Conservation (phyloP, 2,888 invertebrate species). For the Agrochola lychnidis region DNA sequence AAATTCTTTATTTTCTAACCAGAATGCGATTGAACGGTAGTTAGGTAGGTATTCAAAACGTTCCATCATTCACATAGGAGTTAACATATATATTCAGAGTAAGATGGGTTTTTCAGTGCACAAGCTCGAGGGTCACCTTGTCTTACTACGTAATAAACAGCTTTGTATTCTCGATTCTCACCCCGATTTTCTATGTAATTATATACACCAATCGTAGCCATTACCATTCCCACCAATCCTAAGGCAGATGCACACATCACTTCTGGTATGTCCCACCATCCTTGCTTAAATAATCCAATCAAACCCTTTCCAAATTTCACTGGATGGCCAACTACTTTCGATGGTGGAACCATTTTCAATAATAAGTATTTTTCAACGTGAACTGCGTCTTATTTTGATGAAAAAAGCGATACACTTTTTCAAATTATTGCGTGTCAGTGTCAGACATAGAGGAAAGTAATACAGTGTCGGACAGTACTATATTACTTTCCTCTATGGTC, state of each 20-base stretch:
- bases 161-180: slow-evolving; percentile 92
- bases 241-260: slow-evolving; percentile 91
- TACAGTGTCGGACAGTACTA: no score
- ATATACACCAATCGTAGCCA: slow-evolving; percentile 83
- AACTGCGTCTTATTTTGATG: background rate
- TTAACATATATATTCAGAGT: slow-evolving; percentile 70
- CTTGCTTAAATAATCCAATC: slow-evolving; percentile 76
- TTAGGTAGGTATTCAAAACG: background rate
- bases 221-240: slow-evolving; percentile 90
- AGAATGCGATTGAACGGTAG: background rate
- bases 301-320: slow-evolving; percentile 76
- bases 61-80: background rate
- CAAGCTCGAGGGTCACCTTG: slow-evolving; percentile 92
- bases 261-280: slow-evolving; percentile 93
- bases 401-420: background rate
- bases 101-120: slow-evolving; percentile 78
- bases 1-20: slow-evolving; percentile 25
- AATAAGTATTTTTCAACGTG: background rate
- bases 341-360: slow-evolving; percentile 70
- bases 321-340: slow-evolving; percentile 78
- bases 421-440: background rate
- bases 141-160: slow-evolving; percentile 91
- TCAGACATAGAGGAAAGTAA: no score
- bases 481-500: no score
- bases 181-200: slow-evolving; percentile 90